These are phyloP conservation scores for Anser brachyrhynchus DNA, from an alignment of 2,113 vertebrate species.

Conservation along the genomic window DNA sequence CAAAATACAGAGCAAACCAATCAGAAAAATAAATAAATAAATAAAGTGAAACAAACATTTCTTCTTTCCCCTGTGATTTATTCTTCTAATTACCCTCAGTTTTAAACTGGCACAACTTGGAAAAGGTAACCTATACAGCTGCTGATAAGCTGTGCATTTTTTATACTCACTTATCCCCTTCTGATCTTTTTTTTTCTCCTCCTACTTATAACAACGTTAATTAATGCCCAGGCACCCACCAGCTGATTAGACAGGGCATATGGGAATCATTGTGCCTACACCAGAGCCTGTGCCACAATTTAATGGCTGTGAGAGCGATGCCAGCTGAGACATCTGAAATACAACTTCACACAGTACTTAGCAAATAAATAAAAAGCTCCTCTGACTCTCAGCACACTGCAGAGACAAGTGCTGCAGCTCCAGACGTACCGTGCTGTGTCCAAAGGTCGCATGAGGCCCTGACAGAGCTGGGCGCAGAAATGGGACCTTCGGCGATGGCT, in stretches of 20 bases:
- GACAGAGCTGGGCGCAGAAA: not conserved
- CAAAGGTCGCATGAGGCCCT: not conserved
- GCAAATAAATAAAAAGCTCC: not conserved
- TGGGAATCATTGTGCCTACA: not conserved
- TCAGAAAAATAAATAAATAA: not conserved
- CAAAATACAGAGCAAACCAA: not conserved
- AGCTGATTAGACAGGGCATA: not conserved
- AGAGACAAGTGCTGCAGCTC: fast-evolving
- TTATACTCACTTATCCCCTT: not conserved
- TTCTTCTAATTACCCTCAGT: not conserved
- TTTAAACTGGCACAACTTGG: not conserved
- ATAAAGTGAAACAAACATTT: not conserved
- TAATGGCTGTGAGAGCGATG: fast-evolving
- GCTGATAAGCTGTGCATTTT: not conserved
- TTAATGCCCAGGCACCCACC: not conserved
- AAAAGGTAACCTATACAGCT: not conserved
- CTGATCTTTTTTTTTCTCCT: not conserved
- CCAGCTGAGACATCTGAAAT: not conserved
- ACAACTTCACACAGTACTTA: not conserved
- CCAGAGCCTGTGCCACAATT: not conserved
- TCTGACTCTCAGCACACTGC: not conserved
- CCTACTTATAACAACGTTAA: not conserved
- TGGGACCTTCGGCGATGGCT: not conserved
- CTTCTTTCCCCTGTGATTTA: not conserved
- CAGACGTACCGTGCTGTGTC: not conserved